A percentile compares a stretch with the other conserved stretches of the same genome.
phyloP scores from a whole-genome alignment of 1,140 invertebrate species.

The Uloborus diversus region DNA sequence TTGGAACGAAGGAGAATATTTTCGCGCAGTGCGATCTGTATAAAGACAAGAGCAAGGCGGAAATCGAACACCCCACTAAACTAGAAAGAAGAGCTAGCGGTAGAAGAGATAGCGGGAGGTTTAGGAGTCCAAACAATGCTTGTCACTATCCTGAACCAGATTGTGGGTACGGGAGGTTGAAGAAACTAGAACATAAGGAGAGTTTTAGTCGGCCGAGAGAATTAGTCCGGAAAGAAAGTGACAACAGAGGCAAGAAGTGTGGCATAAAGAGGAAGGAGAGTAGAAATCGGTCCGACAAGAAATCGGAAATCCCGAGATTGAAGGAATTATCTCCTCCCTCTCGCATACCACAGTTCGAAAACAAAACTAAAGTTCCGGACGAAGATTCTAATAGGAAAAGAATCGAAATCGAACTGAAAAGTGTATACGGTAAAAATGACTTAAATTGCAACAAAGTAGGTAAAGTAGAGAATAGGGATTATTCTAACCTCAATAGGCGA shows the following conservation, averaged over 20 bases:
- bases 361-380: neutral
- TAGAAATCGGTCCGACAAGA: constrained; percentile 6
- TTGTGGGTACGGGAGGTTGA: constrained; percentile 17
- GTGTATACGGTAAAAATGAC: neutral
- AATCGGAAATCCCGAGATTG: neutral
- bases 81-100: neutral
- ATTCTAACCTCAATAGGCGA: neutral
- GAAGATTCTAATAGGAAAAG: neutral
- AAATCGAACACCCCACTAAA: neutral
- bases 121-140: neutral
- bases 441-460: neutral
- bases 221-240: constrained; percentile 9
- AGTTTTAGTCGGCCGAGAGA: neutral
- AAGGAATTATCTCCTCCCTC: neutral
- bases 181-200: constrained; percentile 4
- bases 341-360: neutral
- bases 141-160: neutral
- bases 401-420: constrained; percentile 50
- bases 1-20: constrained; percentile 43
- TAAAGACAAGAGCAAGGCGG: neutral
- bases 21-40: constrained; percentile 29
- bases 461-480: neutral
- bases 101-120: neutral
- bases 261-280: constrained; percentile 14
- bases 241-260: constrained; percentile 9